phyloP scores from a whole-genome alignment of 2,113 vertebrate genomes.

The Chionomys nivalis region DNA sequence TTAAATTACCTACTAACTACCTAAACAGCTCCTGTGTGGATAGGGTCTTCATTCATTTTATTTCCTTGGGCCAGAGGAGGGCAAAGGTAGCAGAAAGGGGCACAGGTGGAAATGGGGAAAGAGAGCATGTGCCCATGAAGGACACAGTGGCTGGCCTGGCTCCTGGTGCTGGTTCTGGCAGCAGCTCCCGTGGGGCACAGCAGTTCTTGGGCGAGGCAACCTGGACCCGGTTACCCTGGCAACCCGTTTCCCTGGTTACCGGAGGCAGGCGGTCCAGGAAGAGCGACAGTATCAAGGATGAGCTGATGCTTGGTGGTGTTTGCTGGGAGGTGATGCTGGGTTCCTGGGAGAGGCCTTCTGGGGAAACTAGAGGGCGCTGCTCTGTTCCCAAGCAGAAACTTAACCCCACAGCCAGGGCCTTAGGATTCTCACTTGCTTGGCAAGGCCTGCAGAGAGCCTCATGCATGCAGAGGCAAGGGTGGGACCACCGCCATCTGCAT shows the following conservation, averaged over 20 bases:
- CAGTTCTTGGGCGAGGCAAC: conserved; percentile 1
- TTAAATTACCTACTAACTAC: conserved; percentile 81
- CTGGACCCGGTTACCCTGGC: conserved; percentile 49
- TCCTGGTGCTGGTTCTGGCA: neutral
- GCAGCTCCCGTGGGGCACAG: neutral
- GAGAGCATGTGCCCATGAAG: neutral
- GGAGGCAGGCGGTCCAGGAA: neutral
- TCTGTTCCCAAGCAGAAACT: neutral
- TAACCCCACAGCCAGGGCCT: neutral
- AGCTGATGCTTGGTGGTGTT: neutral
- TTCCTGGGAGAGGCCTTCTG: neutral
- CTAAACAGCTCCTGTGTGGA: conserved; percentile 75
- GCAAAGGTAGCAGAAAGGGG: neutral
- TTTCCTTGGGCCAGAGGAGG: conserved; percentile 67
- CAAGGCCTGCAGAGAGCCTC: too few species aligned
- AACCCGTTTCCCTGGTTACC: conserved; percentile 63
- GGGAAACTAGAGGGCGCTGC: neutral
- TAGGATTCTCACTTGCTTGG: too few species aligned
- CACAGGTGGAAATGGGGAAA: neutral
- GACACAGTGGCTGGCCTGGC: neutral
- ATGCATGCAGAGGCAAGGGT: neutral
- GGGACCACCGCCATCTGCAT: too few species aligned
- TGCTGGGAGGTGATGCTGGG: neutral
- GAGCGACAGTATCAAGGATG: neutral
- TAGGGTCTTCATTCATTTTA: conserved; percentile 50